Percentiles rank a stretch among this genome's conserved stretches.
phyloP scores from a whole-genome alignment of 2,113 vertebrate genomes.

The Zapus hudsonius region DNA sequence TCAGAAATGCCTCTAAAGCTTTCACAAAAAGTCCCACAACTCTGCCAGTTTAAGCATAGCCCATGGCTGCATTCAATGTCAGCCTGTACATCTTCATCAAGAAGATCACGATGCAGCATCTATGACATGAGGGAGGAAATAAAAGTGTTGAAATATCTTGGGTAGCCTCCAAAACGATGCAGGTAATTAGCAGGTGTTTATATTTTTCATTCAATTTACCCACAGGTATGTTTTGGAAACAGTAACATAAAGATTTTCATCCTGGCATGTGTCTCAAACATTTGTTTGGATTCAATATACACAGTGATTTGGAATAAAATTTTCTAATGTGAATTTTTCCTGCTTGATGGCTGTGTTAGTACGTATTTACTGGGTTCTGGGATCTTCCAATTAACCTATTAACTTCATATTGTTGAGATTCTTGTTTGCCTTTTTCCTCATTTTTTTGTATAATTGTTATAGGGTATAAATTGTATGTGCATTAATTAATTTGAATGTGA shows the following conservation, averaged over 20 bases:
- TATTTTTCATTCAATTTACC: slow-evolving; percentile 28
- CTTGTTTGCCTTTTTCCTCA: slow-evolving; percentile 57
- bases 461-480: background rate
- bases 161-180: background rate
- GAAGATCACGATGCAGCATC: slow-evolving; percentile 20
- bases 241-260: slow-evolving; percentile 63
- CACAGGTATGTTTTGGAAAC: slow-evolving; percentile 36
- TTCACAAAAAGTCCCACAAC: background rate
- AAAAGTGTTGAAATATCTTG: slow-evolving; percentile 4
- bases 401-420: slow-evolving; percentile 62
- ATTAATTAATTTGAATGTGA: background rate
- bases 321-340: slow-evolving; percentile 49
- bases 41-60: slow-evolving; percentile 7
- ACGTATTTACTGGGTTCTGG: background rate
- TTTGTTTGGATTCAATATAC: slow-evolving; percentile 47
- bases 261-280: slow-evolving; percentile 50
- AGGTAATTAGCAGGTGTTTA: slow-evolving; percentile 52
- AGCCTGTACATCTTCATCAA: slow-evolving; percentile 3
- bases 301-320: background rate
- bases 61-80: slow-evolving; percentile 34
- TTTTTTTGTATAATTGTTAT: background rate
- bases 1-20: background rate
- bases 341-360: slow-evolving; percentile 37
- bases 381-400: slow-evolving; percentile 37
- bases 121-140: background rate